Evolutionary conservation across 2,888 invertebrate species (phyloP).

Genomic region (Dryocosmus kuriphilus): DNA sequence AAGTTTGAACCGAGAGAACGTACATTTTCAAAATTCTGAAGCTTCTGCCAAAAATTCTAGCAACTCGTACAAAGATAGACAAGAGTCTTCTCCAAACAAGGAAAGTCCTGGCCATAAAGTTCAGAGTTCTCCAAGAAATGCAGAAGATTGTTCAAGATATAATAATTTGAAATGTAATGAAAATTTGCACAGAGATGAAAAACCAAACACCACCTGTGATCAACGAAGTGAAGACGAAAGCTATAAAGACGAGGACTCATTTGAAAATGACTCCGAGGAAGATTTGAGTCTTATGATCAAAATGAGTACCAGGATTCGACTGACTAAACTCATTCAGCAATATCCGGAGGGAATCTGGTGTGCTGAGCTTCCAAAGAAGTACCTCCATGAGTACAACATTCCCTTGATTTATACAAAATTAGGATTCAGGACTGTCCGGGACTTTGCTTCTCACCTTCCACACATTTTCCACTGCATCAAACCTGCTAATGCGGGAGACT

Average conservation of each 20-base stretch:
- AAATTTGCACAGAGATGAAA: not conserved
- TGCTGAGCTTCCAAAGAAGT: conserved; percentile 67
- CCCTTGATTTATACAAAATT: conserved; percentile 66
- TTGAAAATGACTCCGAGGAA: not conserved
- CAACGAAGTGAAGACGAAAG: not conserved
- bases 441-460: conserved; percentile 66
- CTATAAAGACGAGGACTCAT: not conserved
- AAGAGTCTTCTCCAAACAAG: not conserved
- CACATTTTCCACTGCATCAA: conserved; percentile 66
- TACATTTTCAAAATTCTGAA: not conserved
- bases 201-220: not conserved
- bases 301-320: conserved; percentile 57
- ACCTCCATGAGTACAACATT: conserved; percentile 64
- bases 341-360: conserved; percentile 72
- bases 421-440: conserved; percentile 70
- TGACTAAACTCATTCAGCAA: conserved; percentile 66
- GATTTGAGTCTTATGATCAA: conserved; percentile 54
- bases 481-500: conserved; percentile 60
- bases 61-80: not conserved
- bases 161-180: not conserved
- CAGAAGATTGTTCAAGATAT: not conserved
- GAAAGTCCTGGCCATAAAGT: not conserved
- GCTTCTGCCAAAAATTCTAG: not conserved
- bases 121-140: not conserved
- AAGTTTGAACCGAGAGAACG: not conserved